phyloP scores from a whole-genome alignment of 2,113 vertebrate genomes.

The Aleadryas rufinucha region DNA sequence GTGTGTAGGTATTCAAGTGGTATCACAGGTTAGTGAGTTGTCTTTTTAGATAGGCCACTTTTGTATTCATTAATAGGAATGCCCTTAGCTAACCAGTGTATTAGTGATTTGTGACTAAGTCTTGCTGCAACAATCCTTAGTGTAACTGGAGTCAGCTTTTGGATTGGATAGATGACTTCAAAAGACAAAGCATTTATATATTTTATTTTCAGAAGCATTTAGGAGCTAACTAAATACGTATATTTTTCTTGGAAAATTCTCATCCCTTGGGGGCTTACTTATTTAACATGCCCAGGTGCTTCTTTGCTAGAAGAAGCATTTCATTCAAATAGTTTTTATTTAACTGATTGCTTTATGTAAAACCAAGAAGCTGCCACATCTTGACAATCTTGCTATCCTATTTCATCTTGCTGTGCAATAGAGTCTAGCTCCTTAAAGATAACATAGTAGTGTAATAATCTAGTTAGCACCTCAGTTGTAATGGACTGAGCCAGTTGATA shows the following conservation, averaged over 20 bases:
- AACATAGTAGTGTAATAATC: background rate
- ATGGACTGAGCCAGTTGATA: background rate
- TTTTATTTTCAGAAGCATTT: background rate
- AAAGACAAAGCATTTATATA: background rate
- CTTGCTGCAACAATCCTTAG: background rate
- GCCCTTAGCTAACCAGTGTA: background rate
- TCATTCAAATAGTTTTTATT: background rate
- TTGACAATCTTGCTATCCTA: background rate
- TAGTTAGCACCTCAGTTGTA: background rate
- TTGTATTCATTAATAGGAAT: background rate
- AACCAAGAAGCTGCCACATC: background rate
- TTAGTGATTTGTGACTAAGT: background rate
- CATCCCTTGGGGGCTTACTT: background rate
- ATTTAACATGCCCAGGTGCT: background rate
- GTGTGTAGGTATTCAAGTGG: background rate
- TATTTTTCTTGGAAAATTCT: background rate
- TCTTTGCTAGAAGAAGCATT: background rate
- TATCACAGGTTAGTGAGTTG: background rate
- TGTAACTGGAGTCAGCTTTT: background rate
- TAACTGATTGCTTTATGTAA: background rate
- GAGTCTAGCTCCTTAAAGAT: background rate
- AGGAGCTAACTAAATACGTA: background rate
- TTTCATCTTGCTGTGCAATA: background rate
- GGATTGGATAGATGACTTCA: background rate
- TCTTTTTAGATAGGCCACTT: background rate